Percentiles rank a stretch among this genome's conserved stretches.
Conservation (phyloP, 2,888 invertebrate species). For the Drosophila borborema region DNA sequence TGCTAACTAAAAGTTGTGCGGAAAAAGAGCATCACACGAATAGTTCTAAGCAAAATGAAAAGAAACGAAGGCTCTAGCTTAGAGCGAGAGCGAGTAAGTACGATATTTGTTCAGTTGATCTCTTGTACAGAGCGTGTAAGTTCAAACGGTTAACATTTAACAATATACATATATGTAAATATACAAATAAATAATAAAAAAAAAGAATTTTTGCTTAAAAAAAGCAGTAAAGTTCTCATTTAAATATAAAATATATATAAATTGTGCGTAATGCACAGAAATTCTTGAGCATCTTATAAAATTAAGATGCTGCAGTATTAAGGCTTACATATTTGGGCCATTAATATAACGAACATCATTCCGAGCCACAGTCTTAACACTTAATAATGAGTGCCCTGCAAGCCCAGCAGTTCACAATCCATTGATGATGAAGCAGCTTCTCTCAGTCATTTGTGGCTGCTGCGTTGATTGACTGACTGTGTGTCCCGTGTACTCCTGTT, state of each 20-base stretch:
- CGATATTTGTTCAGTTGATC: no score
- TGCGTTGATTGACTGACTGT: slow-evolving; percentile 42
- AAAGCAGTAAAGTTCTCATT: neutral
- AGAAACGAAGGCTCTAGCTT: no score
- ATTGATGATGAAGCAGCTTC: slow-evolving; percentile 13
- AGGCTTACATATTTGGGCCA: neutral
- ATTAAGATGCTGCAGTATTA: slow-evolving; percentile 4
- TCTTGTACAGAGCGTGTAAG: no score
- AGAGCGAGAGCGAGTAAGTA: no score
- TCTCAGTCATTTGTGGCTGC: slow-evolving; percentile 34
- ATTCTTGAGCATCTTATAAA: slow-evolving; percentile 2
- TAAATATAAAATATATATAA: neutral
- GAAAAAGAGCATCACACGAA: no score
- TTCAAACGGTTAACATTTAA: no score
- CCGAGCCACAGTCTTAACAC: neutral
- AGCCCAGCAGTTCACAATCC: neutral
- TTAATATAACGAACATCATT: neutral
- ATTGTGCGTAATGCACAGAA: neutral
- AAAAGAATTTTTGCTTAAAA: no score
- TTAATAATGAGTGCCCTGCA: slow-evolving; percentile 11
- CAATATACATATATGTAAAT: no score
- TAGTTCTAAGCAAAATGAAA: no score
- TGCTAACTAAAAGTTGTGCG: no score
- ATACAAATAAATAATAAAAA: no score
- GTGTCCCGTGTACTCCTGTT: slow-evolving; percentile 7